Percentiles rank a stretch among this genome's conserved stretches.
These are phyloP conservation scores for Pachypsylla venusta DNA, from an alignment of 1,140 invertebrate genomes.

Conservation along the genomic window DNA sequence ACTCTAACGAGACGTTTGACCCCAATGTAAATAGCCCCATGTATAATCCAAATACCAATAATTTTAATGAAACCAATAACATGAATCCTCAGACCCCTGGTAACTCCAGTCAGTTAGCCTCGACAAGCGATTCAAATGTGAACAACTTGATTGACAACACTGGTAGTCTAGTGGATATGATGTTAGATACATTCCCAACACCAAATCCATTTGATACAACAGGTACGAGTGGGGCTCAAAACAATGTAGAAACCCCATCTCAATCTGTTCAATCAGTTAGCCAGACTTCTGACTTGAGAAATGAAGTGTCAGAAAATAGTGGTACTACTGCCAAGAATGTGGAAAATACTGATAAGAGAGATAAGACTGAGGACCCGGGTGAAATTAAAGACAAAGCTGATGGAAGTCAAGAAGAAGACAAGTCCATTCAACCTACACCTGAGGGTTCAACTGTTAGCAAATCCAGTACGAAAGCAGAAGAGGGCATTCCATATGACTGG, in stretches of 20 bases:
- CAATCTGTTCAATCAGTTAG: not conserved
- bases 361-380: constrained; percentile 17
- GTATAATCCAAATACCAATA: not conserved
- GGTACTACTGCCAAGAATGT: not conserved
- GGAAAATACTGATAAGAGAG: not conserved
- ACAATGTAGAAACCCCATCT: too few relatives aligned
- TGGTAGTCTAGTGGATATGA: not conserved
- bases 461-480: constrained; percentile 41
- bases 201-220: not conserved
- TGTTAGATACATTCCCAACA: not conserved
- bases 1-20: not conserved
- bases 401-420: constrained; percentile 23
- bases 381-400: constrained; percentile 23
- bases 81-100: not conserved
- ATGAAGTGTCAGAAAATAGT: not conserved
- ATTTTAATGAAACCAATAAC: not conserved
- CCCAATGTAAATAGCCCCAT: constrained; percentile 1
- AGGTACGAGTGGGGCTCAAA: not conserved
- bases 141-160: too few relatives aligned
- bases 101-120: not conserved
- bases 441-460: not conserved
- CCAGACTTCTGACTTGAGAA: not conserved
- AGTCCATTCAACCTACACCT: constrained; percentile 1
- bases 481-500: constrained; percentile 72
- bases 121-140: not conserved